Base-by-base conservation (phyloP, 2,797 vertebrate genomes). In the Delichon dasypus region DNA sequence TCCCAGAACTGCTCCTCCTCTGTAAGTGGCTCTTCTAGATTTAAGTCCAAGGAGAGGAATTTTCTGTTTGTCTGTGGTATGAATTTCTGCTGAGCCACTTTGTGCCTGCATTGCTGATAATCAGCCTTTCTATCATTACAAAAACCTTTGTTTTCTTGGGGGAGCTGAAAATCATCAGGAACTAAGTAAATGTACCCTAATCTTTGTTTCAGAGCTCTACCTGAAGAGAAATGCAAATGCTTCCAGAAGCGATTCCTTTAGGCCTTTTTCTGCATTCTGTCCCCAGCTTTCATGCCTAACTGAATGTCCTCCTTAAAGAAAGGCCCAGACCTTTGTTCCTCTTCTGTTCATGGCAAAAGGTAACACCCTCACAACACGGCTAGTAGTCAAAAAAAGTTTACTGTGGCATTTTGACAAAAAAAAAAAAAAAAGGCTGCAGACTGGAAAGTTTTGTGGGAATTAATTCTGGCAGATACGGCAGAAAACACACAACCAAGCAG, bases 401-500 rank as follows among this genome's bases (percentile, higher is more conserved):
- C 78, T 92, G 44, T 12, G 51, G 64, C 55, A 85, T 87, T 92
- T 87, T 88, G 47, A 72, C 48, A 93, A 18, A 76, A 70, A 75
- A 38, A 38, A 38, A 38, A 40, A n/a, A 48, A 40, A 51, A 45
- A 36, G 38, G 80, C 57, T 93, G 58, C 32, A 93, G 81, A 80
- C 45, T 87, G 45, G 21, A 40, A 89, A 30, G n/a, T 88, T 95
- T 91, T 68, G 54, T 83, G 79, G 65, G 70, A 67, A 83, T 85
- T 84, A 45, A 64, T 79, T 92, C 45, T 67, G 53, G 55, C 53
- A 76, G 61, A 89, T 5, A 14, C 57, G 23, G 44, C 88, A 84
- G 96, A 78, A 94, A 95, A 89, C 47, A 93, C 40, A 81, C 11
- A 60, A 36, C 66, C 55, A 90, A 88, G 65, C 54, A 91, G 67